Percentiles rank a stretch among this genome's conserved stretches.
Conservation (phyloP, 53 echinoderm and acorn worm species). For the Temnopleurus reevesii region DNA sequence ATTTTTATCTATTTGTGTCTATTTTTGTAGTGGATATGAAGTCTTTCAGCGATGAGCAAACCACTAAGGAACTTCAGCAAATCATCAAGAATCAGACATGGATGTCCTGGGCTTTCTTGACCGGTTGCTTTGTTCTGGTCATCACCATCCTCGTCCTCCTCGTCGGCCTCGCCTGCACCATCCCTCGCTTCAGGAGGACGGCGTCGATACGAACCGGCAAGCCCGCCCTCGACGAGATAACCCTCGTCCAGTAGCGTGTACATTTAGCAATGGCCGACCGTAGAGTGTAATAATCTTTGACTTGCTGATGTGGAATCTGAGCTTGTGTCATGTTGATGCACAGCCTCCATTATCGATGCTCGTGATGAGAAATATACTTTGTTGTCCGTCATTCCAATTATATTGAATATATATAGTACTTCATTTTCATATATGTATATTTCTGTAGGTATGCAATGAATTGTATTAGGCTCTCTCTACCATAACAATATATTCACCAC, state of each 20-base stretch:
- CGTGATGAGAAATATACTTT: background rate
- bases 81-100: constrained; percentile 19
- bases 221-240: constrained; percentile 44
- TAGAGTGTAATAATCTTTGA: background rate
- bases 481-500: background rate
- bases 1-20: no score
- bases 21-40: background rate
- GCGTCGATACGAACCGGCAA: constrained; percentile 47
- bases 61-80: background rate
- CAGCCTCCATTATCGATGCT: background rate
- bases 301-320: background rate
- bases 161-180: constrained; percentile 30
- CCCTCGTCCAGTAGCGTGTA: constrained; percentile 15
- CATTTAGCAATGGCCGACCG: background rate
- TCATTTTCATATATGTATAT: background rate
- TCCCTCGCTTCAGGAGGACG: constrained; percentile 44
- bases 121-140: constrained; percentile 13
- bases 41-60: background rate
- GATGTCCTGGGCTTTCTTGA: constrained; percentile 35
- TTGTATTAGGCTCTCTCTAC: background rate
- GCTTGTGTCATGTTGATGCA: background rate
- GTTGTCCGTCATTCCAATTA: background rate
- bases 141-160: constrained; percentile 38
- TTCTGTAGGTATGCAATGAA: background rate
- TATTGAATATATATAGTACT: background rate